Evolutionary conservation across 2,888 invertebrate species (phyloP), one percentile per base, ranked within the genome.

Genomic region (Omphaloscelis lunosa): DNA sequence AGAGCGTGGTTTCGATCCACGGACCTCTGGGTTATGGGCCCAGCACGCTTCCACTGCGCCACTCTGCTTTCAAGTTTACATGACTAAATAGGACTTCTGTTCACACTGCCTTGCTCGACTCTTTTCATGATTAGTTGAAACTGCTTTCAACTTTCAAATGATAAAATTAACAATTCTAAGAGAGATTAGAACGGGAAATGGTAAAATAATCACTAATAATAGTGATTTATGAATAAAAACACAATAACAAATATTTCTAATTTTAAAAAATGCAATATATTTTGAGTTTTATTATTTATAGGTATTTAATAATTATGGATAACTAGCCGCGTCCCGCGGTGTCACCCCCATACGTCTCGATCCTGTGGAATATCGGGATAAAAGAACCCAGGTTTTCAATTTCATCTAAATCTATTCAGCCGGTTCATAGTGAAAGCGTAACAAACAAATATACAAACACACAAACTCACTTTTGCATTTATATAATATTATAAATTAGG

Each of bases 1-100:
- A 97, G 97, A 97, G 97, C 98, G 97, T 98, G 98, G 98, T 98
- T 98, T 98, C 98, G 97, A 98, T 98, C 98, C 98, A 98, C 98
- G 98, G 98, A 98, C 98, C 98, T 98, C 98, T 98, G 98, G 98
- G 98, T 98, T 98, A 98, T 98, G 98, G 98, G 98, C 97, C 98
- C 97, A 98, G 97, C 98, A 98, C 97, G 98, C 97, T 97, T 98
- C 98, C 98, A 97, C 97, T 98, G 98, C 98, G 98, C 98, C 98
- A 98, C 97, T 98, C 97, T 98, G 97, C 98, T 97, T 84, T 29
- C 15, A 4, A 1, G 0, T 1, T 2, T 6, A 0, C 0, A 0
- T 0, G 2, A 3, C 39, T 5, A 74, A 74, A 76, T 76, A 59
- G 9, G 1, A 15, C 34, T 27, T 75, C 45, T 48, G 6, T 39